Conservation (phyloP, 2,888 invertebrate genomes). For the Drosophila vallismaia region DNA sequence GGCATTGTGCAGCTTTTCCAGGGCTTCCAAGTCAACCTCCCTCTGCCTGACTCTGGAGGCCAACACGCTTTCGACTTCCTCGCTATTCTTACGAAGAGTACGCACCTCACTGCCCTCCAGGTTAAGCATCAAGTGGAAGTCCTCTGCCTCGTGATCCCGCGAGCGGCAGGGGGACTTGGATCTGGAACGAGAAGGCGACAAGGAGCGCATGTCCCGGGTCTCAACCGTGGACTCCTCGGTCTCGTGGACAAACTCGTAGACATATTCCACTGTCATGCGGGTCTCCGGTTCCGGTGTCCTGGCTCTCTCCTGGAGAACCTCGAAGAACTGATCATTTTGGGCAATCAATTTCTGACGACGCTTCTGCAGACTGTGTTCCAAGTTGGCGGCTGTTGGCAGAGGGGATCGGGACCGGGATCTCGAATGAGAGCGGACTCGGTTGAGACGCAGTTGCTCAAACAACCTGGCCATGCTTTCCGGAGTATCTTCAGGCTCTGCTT, state of each 20-base stretch:
- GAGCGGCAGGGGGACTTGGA: constrained; percentile 24
- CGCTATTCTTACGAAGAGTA: constrained; percentile 56
- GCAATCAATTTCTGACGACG: constrained; percentile 71
- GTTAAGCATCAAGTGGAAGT: constrained; percentile 77
- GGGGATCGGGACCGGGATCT: constrained; percentile 67
- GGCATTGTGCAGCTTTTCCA: constrained; percentile 68
- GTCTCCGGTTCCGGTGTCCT: constrained; percentile 65
- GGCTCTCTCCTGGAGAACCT: constrained; percentile 57
- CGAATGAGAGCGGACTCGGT: constrained; percentile 63
- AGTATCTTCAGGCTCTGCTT: constrained; percentile 51
- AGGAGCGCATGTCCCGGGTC: constrained; percentile 53
- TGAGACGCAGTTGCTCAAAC: constrained; percentile 64
- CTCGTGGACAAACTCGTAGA: constrained; percentile 53
- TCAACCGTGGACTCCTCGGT: constrained; percentile 11
- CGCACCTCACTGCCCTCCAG: constrained; percentile 62
- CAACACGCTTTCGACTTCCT: constrained; percentile 68
- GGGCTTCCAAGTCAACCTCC: constrained; percentile 74
- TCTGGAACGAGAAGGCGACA: constrained; percentile 36
- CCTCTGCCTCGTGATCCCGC: constrained; percentile 51
- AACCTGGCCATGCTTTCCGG: constrained; percentile 64
- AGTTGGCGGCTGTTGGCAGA: constrained; percentile 62
- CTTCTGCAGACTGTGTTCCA: constrained; percentile 68
- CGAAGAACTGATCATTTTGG: constrained; percentile 68
- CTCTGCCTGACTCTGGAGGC: constrained; percentile 64
- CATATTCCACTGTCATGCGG: constrained; percentile 54